Evolutionary conservation across 2,797 vertebrate species (phyloP), one percentile per base, ranked within the genome.

Genomic region (Enteromius treurensis): DNA sequence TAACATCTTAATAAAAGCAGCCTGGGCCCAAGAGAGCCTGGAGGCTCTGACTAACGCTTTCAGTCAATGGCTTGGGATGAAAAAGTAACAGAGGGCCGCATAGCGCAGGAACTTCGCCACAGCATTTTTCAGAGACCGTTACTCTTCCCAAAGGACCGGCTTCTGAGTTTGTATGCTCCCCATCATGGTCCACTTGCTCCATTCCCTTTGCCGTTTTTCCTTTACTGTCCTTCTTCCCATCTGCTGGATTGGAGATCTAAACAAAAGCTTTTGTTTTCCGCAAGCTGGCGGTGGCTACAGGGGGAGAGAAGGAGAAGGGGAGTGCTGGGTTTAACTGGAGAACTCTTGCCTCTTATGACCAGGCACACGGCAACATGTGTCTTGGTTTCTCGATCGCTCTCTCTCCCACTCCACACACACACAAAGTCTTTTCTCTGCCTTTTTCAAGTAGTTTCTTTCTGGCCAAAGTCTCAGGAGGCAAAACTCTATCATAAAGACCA

Each of bases 1-100:
- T 95, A 94, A 93, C 93, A 93, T 95, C 94, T 94, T 94, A 93
- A 95, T 94, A 94, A 93, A 93, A 90, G 89, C 91, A 89, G 88
- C 89, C 86, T 70, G 87, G 90, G 89, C 92, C 91, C 92, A 68
- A 87, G 91, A 93, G 92, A 92, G 92, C 90, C 90, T 91, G 90
- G 78, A 83, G 83, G 89, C 90, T 92, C 86, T 75, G 84, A 85
- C 92, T 85, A 86, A 87, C 89, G 85, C 49, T 70, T 68, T 45
- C 62, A 77, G 65, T 58, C 32, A 71, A 77, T 79, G 78, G 23
- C 76, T 74, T 29, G 19, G 67, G 82, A 79, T 86, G 73, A 79
- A 82, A 84, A 80, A 67, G 73, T 49, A 86, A 77, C 89, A 87
- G 87, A 86, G 90, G 88, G 79, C 87, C 17, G 55, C 53, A 49